Conservation (phyloP, 2,888 invertebrate species). For the Masnerella sp. region DNA sequence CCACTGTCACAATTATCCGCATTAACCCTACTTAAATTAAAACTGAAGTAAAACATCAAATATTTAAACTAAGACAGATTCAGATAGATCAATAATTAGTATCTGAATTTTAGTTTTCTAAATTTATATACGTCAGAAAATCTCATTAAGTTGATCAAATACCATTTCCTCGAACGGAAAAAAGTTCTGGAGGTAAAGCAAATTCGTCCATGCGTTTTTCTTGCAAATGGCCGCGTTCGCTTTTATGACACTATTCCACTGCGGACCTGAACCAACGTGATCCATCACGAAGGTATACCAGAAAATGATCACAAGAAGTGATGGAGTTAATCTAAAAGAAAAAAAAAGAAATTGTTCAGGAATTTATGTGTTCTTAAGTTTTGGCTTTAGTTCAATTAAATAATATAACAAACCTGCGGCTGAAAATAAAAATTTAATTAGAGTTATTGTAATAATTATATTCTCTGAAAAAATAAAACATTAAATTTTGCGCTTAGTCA, state of each 20-base stretch:
- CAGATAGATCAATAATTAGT: too few relatives aligned
- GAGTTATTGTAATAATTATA: too few relatives aligned
- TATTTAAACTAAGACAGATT: too few relatives aligned
- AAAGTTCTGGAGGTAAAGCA: slow-evolving; percentile 84
- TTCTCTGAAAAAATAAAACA: too few relatives aligned
- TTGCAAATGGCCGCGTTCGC: slow-evolving; percentile 83
- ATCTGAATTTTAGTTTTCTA: too few relatives aligned
- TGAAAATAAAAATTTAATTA: too few relatives aligned
- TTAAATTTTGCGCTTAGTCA: too few relatives aligned
- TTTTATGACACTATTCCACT: slow-evolving; percentile 83
- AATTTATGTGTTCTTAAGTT: too few relatives aligned
- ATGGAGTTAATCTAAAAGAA: slow-evolving; percentile 81
- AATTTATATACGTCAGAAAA: slow-evolving; percentile 13
- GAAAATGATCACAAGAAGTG: slow-evolving; percentile 81
- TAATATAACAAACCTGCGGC: slow-evolving; percentile 29
- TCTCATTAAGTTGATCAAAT: slow-evolving; percentile 62
- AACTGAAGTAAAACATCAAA: too few relatives aligned
- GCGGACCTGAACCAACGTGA: slow-evolving; percentile 82
- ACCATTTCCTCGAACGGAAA: slow-evolving; percentile 85
- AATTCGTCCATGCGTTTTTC: slow-evolving; percentile 83
- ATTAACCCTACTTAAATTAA: too few relatives aligned
- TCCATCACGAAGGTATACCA: slow-evolving; percentile 85
- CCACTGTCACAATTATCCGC: too few relatives aligned
- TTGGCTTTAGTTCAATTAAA: background rate
- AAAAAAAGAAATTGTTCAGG: slow-evolving; percentile 35